Percentiles rank a stretch among this genome's conserved stretches.
Evolutionary conservation across 2,888 invertebrate species (phyloP).

Genomic region (Dendrolimus houi): DNA sequence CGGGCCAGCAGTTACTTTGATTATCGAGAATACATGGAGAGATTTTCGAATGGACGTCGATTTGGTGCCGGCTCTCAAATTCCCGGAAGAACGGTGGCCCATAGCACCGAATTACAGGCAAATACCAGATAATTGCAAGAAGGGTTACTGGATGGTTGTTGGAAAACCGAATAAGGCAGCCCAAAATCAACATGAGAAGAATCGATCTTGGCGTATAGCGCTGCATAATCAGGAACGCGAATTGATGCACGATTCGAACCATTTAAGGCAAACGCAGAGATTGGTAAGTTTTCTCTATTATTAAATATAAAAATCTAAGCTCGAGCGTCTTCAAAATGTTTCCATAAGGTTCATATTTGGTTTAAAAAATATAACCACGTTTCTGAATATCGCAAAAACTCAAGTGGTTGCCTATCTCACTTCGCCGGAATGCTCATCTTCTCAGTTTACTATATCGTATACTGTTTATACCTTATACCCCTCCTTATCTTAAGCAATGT

Average conservation of each 20-base stretch:
- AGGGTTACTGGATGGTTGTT: constrained; percentile 63
- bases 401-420: no score
- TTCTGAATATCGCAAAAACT: no score
- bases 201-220: constrained; percentile 68
- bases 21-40: constrained; percentile 29
- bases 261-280: constrained; percentile 53
- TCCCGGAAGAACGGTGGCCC: constrained; percentile 59
- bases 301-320: no score
- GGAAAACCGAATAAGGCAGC: constrained; percentile 39
- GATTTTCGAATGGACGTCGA: constrained; percentile 62
- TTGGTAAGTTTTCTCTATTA: constrained; percentile 35
- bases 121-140: constrained; percentile 29
- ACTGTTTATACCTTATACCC: no score
- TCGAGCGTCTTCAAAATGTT: no score
- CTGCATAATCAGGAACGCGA: constrained; percentile 71
- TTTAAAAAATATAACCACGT: no score
- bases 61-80: constrained; percentile 69
- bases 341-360: no score
- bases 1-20: constrained; percentile 75
- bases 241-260: constrained; percentile 46
- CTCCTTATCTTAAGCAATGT: no score
- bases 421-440: no score
- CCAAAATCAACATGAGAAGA: constrained; percentile 16
- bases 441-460: no score
- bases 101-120: constrained; percentile 22